Evolutionary conservation across 2,113 vertebrate species (phyloP), one percentile per base, ranked within the genome.

Genomic region (Dromiciops gliroides): DNA sequence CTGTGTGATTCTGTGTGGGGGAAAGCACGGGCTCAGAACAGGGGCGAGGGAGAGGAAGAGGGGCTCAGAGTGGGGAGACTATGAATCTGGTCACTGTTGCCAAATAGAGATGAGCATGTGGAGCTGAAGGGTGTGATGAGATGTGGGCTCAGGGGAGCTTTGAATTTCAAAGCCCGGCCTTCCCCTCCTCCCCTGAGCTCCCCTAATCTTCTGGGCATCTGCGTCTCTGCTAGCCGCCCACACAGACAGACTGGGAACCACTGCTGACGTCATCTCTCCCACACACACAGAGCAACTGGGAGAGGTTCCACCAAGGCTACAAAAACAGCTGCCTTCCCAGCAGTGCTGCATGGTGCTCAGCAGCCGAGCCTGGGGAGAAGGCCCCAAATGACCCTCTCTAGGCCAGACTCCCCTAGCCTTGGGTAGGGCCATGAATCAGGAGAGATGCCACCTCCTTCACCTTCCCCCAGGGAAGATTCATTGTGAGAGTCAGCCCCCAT

Each of bases 401-500:
- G 8, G 48, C 47, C 67, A 83, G 37, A 44, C n/a, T 83, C 67
- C n/a, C 67, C n/a, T 67, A 25, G 25, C 22, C 52, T 53, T 8
- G 7, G 24, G 31, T 31, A 37, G 56, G 28, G 14, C 28, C 56
- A 31, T 67, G 56, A 0, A 0, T 31, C 11, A 14, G 14, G n/a
- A 83, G 91, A 93, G 93, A 90, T 52, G 48, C 91, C 48, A 12
- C 37, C 89, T 37, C 9, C 96, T 92, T 93, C 93, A 89, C 90
- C 60, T 91, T 90, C 92, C 95, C 91, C 37, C 5, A 19, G 60
- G 56, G 4, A n/a, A 75, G 37, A 19, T 1, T 16, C 37, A n/a
- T 75, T 75, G 6, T 16, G 37, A 75, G 60, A 75, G 37, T 19
- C 19, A 4, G 60, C 37, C 5, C 60, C n/a, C 6, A 8, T 7